Evolutionary conservation across 2,797 vertebrate species (phyloP).

Genomic region (Thripadectes ignobilis): DNA sequence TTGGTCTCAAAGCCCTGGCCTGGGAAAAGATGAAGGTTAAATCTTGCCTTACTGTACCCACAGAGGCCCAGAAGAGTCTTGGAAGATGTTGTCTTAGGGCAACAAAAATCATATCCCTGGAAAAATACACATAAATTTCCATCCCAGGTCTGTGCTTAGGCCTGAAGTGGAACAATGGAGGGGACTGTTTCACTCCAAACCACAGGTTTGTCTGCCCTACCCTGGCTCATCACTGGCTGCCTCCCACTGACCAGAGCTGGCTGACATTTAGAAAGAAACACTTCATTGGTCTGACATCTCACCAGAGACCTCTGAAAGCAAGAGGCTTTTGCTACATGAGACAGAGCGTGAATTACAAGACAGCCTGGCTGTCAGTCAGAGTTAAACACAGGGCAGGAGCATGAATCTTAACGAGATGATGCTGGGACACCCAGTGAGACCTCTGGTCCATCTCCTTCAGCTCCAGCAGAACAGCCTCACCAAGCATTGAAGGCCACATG

Average conservation of each 20-base stretch:
- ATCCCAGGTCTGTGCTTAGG: neutral
- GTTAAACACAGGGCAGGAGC: neutral
- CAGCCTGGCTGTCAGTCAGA: neutral
- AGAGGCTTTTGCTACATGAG: neutral
- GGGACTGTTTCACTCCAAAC: slow-evolving; percentile 16
- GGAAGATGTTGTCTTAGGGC: neutral
- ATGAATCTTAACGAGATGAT: neutral
- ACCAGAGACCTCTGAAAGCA: slow-evolving; percentile 8
- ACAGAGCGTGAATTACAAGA: neutral
- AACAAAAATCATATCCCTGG: neutral
- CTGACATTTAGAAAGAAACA: slow-evolving; percentile 46
- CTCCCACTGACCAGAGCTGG: neutral
- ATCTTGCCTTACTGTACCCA: neutral
- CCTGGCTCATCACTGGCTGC: neutral
- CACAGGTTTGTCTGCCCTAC: neutral
- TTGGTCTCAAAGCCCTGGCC: neutral
- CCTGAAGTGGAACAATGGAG: neutral
- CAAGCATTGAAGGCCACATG: rapidly evolving
- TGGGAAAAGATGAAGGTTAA: neutral
- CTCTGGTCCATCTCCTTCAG: neutral
- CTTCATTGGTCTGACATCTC: slow-evolving; percentile 24
- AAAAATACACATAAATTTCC: neutral
- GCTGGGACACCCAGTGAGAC: neutral
- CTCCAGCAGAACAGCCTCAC: neutral
- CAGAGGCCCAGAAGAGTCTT: neutral